Conservation (phyloP, 2,113 vertebrate species). For the Canis aureus region DNA sequence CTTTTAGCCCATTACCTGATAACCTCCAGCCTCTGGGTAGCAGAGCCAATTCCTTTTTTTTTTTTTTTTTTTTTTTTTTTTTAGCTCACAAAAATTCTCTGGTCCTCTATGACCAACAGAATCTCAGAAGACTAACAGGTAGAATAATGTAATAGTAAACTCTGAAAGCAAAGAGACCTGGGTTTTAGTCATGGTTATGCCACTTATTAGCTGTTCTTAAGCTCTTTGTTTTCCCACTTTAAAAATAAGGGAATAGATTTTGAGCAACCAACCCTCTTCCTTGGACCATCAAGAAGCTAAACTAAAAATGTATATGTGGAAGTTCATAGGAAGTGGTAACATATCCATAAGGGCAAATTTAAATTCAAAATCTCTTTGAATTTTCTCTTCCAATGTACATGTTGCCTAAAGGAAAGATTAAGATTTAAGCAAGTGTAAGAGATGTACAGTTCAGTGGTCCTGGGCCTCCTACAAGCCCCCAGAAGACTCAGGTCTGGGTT, state of each 20-base stretch:
- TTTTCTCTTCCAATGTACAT: background rate
- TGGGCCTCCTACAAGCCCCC: background rate
- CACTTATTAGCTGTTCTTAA: background rate
- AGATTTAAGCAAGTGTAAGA: background rate
- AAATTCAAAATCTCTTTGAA: background rate
- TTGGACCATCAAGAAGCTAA: background rate
- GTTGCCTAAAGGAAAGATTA: background rate
- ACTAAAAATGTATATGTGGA: background rate
- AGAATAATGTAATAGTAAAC: background rate
- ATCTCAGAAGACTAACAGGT: background rate
- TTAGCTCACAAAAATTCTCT: background rate
- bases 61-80: background rate
- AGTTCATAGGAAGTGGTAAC: background rate
- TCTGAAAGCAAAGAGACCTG: background rate
- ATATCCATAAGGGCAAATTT: background rate
- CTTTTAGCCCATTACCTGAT: background rate
- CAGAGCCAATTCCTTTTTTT: background rate
- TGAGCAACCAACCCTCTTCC: background rate
- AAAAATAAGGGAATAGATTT: background rate
- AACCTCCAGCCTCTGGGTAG: background rate
- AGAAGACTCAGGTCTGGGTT: background rate
- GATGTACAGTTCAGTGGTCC: background rate
- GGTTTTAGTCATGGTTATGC: background rate
- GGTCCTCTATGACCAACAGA: background rate
- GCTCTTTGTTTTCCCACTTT: background rate